phyloP scores from a whole-genome alignment of 1,140 invertebrate species.

The Bombus turneri region DNA sequence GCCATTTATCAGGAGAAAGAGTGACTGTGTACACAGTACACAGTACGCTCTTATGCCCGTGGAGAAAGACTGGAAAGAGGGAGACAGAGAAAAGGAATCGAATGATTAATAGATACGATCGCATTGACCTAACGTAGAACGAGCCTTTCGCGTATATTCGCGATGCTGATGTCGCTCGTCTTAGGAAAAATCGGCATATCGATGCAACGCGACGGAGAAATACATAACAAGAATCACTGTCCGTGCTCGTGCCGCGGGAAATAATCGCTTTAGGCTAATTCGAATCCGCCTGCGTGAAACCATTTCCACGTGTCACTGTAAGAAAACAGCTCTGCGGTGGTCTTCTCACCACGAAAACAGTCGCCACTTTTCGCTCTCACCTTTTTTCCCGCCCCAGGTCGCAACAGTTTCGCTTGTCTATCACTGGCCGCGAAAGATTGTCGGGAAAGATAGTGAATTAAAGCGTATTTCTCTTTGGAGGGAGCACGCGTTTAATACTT shows the following conservation, averaged over 20 bases:
- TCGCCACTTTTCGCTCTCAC: conserved; percentile 32
- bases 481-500: conserved; percentile 28
- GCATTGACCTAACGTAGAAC: conserved; percentile 59
- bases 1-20: conserved; percentile 69
- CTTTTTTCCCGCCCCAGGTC: conserved; percentile 26
- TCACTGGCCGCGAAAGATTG: conserved; percentile 7
- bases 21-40: conserved; percentile 34
- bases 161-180: conserved; percentile 26
- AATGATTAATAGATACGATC: conserved; percentile 70
- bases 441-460: conserved; percentile 21
- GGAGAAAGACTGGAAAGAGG: conserved; percentile 15
- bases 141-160: conserved; percentile 47
- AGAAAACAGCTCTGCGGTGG: conserved; percentile 41
- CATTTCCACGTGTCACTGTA: conserved; percentile 56
- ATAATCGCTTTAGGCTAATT: conserved; percentile 45
- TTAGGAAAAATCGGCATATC: conserved; percentile 58
- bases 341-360: conserved; percentile 42
- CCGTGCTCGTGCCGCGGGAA: conserved; percentile 34
- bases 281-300: conserved; percentile 43
- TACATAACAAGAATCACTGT: conserved; percentile 52
- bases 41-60: conserved; percentile 35
- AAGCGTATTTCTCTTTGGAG: conserved; percentile 2
- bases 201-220: conserved; percentile 8
- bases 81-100: conserved; percentile 32
- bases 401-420: conserved; percentile 43